Evolutionary conservation across 2,888 invertebrate genomes (phyloP), one percentile per base, ranked within the genome.

Genomic region (Troides aeacus): DNA sequence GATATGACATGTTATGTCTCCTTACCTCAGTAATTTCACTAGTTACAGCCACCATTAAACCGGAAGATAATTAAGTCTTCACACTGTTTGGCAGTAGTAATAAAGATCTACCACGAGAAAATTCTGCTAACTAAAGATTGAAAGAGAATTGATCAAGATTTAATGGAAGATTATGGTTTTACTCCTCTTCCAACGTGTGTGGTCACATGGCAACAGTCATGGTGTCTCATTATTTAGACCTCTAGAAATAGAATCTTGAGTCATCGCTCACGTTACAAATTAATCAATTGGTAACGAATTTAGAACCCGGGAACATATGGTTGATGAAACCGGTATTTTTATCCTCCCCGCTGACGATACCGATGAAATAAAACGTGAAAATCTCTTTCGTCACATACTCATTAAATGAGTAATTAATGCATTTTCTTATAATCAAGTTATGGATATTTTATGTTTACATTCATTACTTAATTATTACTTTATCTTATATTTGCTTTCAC

Each of bases 231-330:
- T 50, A 12, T 50, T 50, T 15, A 18, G 15, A 50, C 18, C 12
- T 50, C 15, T 50, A 1, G 50, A 50, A 50, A 50, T 50, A 30
- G 18, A 36, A 23, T 21, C 21, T 21, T 10, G 21, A 24, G 24
- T 59, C 24, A 59, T 30, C 23, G 24, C 23, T 23, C 24, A 24
- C 24, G 24, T 24, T 23, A 24, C 24, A 23, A 24, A 59, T 59
- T 24, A 59, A 59, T 59, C 24, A 59, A 59, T 59, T 21, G n/a
- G 57, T 23, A 30, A 61, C 60, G 2, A 39, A 61, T 18, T 61
- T 50, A 50, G 50, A 50, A 50, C 50, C 39, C 39, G 18, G 50
- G 50, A 15, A 17, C 50, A 50, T 17, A 15, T 17, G 50, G 50
- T 50, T 15, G 50, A 15, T 50, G 18, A 17, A 50, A 15, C 5